Percentiles rank a stretch among this genome's conserved stretches.
Conservation (phyloP, 2,888 invertebrate species). For the Empis stercorea region DNA sequence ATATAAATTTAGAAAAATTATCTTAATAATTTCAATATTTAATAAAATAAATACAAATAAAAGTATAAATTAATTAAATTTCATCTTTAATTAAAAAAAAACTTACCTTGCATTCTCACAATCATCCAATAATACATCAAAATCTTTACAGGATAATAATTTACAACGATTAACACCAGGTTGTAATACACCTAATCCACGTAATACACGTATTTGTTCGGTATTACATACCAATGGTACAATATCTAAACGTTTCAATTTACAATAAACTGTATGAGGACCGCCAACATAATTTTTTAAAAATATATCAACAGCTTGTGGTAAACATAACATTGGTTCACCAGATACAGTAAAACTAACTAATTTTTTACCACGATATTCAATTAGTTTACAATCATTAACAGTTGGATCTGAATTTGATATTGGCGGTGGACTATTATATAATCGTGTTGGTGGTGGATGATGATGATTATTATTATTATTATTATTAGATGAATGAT, state of each 20-base stretch:
- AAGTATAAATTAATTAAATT: no score
- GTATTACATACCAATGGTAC: conserved; percentile 99
- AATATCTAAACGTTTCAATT: conserved; percentile 96
- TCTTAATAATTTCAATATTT: no score
- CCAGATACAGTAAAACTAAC: conserved; percentile 96
- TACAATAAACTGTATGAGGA: conserved; percentile 98
- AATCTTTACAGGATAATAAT: conserved; percentile 96
- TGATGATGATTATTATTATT: conserved; percentile 51
- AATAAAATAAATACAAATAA: no score
- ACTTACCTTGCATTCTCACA: conserved; percentile 99
- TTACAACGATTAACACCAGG: conserved; percentile 99
- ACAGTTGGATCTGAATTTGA: conserved; percentile 87
- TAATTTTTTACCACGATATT: conserved; percentile 92
- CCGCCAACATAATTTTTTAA: conserved; percentile 98
- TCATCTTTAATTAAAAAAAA: not conserved
- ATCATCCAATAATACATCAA: conserved; percentile 97
- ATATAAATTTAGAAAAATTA: no score
- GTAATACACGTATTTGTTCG: conserved; percentile 95
- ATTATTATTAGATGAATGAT: conserved; percentile 54
- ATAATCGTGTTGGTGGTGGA: conserved; percentile 52
- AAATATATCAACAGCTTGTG: conserved; percentile 98
- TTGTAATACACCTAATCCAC: conserved; percentile 97
- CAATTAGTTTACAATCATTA: conserved; percentile 93
- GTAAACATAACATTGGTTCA: conserved; percentile 93
- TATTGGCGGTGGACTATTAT: conserved; percentile 84